Evolutionary conservation across 1,140 invertebrate genomes (phyloP).

Genomic region (Drosophila bocqueti): DNA sequence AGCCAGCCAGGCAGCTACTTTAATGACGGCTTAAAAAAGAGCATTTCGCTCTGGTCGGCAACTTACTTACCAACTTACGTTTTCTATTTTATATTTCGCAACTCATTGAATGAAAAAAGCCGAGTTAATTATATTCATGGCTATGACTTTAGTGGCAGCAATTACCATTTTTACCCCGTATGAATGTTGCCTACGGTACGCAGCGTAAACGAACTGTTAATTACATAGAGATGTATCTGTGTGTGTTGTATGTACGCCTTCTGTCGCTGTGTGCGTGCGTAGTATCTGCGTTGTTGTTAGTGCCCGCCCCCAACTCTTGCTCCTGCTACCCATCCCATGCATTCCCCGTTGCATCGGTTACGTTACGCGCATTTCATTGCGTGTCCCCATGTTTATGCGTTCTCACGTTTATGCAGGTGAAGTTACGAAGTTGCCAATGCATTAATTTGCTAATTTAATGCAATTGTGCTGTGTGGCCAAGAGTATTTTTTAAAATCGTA

Average conservation of each 20-base stretch:
- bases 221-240: conserved; percentile 36
- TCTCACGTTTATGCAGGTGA: conserved; percentile 29
- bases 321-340: conserved; percentile 1
- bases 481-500: no score
- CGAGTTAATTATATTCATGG: conserved; percentile 79
- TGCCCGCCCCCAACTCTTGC: neutral
- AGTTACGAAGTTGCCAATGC: neutral
- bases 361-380: conserved; percentile 52
- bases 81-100: conserved; percentile 76
- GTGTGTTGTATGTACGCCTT: conserved; percentile 23
- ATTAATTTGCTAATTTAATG: no score
- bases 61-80: conserved; percentile 62
- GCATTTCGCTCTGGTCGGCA: conserved; percentile 65
- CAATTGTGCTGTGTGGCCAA: neutral
- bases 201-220: conserved; percentile 78
- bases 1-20: conserved; percentile 13
- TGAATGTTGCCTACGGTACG: conserved; percentile 69
- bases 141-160: conserved; percentile 66
- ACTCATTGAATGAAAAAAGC: conserved; percentile 69
- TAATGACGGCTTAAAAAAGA: conserved; percentile 45
- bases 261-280: conserved; percentile 8
- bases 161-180: conserved; percentile 56
- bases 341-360: conserved; percentile 37
- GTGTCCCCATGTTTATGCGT: conserved; percentile 28
- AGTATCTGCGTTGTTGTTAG: conserved; percentile 14